Conservation (phyloP, 2,113 vertebrate species). For the Anhinga anhinga region DNA sequence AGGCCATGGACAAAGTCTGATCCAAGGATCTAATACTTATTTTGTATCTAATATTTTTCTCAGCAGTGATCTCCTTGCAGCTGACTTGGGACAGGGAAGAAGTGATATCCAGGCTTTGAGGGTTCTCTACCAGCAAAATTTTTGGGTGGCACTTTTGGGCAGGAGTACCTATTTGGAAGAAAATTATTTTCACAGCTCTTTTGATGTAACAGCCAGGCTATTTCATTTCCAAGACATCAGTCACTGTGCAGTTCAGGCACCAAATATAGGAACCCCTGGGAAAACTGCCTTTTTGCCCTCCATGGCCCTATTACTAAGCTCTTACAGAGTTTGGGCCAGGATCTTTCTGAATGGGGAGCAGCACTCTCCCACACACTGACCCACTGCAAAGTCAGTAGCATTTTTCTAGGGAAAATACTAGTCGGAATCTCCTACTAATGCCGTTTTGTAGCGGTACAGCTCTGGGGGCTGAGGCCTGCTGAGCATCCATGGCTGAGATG, state of each 20-base stretch:
- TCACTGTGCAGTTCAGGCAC: not conserved
- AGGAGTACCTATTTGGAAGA: not conserved
- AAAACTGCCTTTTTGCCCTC: not conserved
- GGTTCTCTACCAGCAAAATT: not conserved
- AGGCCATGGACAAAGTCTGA: not conserved
- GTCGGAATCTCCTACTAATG: not conserved
- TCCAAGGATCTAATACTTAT: not conserved
- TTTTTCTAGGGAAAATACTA: not conserved
- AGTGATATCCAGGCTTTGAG: not conserved
- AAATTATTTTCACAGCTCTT: not conserved
- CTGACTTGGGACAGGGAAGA: not conserved
- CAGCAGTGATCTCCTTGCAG: not conserved
- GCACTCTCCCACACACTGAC: accelerated
- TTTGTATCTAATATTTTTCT: not conserved
- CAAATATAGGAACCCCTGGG: not conserved
- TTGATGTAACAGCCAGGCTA: not conserved
- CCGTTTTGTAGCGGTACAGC: not conserved
- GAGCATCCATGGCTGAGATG: not conserved
- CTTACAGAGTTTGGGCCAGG: not conserved
- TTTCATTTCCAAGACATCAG: not conserved
- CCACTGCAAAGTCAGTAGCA: not conserved
- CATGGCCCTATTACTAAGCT: not conserved
- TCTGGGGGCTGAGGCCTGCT: not conserved
- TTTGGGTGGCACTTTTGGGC: not conserved
- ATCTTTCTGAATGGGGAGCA: not conserved